Evolutionary conservation across 2,797 vertebrate genomes (phyloP), one percentile per base, ranked within the genome.

Genomic region (Gallinago nigripennis): DNA sequence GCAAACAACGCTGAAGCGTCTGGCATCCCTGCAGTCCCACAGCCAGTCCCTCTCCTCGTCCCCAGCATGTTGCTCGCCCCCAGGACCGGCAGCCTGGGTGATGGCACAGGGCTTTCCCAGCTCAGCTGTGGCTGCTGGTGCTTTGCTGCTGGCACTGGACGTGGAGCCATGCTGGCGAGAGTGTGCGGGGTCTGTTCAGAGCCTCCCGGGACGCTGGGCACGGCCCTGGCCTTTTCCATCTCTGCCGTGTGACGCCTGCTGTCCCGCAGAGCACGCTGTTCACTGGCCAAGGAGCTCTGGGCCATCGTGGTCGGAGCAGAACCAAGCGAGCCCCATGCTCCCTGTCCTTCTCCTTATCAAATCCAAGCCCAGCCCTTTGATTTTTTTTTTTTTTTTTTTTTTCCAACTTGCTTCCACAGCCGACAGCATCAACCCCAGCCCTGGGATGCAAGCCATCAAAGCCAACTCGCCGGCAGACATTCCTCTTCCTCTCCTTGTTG

Each of bases 401-500:
- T 39, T 37, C 9, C 6, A 0, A 16, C 64, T 91, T 20, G 33
- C 58, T 95, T 91, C 80, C 5, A 2, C 66, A 76, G 95, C 90
- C 95, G 90, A 45, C 58, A 72, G 91, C 82, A 73, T 88, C 86
- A 82, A 82, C 61, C 53, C 50, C 91, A 60, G 80, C 76, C 80
- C 76, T 3, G 12, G 94, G 95, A 75, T 16, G 4, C 3, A 6
- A 79, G 88, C 12, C 41, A 82, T 91, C 88, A 94, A 91, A 95
- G 91, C 68, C 15, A 14, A 79, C 91, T 48, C 1, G 80, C 95
- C 73, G 10, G 80, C 92, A 95, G 94, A 92, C 93, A 90, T 94
- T 94, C 86, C 77, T 92, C 76, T 83, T 92, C 76, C 79, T 92
- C 33, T 76, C 63, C 73, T 84, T 86, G 91, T 83, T 94, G 77